Percentiles rank a stretch among this genome's conserved stretches.
phyloP scores from a whole-genome alignment of 2,888 invertebrate species.

The Pandemis heparana region DNA sequence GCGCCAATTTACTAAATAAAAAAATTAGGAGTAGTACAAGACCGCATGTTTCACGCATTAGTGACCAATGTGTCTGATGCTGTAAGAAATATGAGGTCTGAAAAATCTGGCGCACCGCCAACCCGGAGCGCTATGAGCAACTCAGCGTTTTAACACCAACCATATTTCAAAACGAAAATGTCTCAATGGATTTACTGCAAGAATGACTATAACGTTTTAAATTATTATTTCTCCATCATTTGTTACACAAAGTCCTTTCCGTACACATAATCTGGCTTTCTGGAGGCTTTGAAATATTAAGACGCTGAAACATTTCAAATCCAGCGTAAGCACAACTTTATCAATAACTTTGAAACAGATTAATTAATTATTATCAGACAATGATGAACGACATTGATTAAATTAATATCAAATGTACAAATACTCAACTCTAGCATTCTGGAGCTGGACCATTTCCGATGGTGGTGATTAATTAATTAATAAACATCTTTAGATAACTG shows the following conservation, averaged over 20 bases:
- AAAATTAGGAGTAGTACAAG: too few relatives aligned
- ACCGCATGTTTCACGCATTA: not conserved
- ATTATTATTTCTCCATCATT: not conserved
- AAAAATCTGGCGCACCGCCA: slow-evolving; percentile 20
- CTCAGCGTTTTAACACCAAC: slow-evolving; percentile 12
- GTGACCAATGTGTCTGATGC: not conserved
- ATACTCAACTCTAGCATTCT: too few relatives aligned
- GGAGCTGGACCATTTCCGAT: too few relatives aligned
- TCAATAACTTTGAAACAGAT: not conserved
- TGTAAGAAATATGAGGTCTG: not conserved
- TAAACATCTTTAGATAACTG: too few relatives aligned
- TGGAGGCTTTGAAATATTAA: not conserved
- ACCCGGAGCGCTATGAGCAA: slow-evolving; percentile 2
- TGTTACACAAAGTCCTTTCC: not conserved
- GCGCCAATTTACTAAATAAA: not conserved
- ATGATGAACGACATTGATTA: not conserved
- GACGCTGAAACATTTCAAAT: not conserved
- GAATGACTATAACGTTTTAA: not conserved
- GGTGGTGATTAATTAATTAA: too few relatives aligned
- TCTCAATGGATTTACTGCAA: not conserved
- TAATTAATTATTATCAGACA: not conserved
- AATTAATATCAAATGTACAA: too few relatives aligned
- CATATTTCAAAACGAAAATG: not conserved
- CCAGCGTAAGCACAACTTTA: not conserved
- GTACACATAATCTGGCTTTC: not conserved